Base-by-base conservation (phyloP, 1,140 invertebrate genomes). In the Aleiodes sp. region DNA sequence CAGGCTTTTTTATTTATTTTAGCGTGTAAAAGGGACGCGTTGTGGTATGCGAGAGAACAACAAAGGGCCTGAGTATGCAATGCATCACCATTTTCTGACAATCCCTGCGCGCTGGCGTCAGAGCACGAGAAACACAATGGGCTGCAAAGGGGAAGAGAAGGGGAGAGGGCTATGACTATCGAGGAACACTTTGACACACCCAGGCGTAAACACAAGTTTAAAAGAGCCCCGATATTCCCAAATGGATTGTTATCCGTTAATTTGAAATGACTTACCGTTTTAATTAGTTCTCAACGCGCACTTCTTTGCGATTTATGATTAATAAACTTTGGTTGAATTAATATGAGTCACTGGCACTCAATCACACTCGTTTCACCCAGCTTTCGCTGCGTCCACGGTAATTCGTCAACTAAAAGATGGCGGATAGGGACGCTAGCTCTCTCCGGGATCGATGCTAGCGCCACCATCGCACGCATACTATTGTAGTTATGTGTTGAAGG, bases 31-130 rank as follows among this genome's bases (percentile, higher is more conserved):
- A 61, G 29, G 56, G 60, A 52, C 61, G 41, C 28, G 41, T 26
- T 33, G 28, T 37, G 37, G 28, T 37, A 14, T 62, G 57, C 4
- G 12, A 14, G 4, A 72, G 70, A 52, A 78, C 70, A 76, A 77
- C 68, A 75, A 75, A 76, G 72, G 70, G 59, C 65, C 57, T 33
- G 39, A 67, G 74, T 77, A 75, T 76, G 72, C 70, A 74, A 74
- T 79, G 76, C 70, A 77, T 78, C 77, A 80, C 75, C 77, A 74
- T 78, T 81, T 80, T 76, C 78, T 73, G 70, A 81, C 75, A 76
- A 79, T 77, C 74, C 24, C 29, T 63, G 52, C 59, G 71, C 33
- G 28, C 28, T 43, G 68, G 68, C 46, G 72, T 70, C 60, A 65
- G 73, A 70, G 71, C 61, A 12, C 41, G 68, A 75, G 70, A 62